phyloP scores from a whole-genome alignment of 2,113 vertebrate genomes.

The Misgurnus anguillicaudatus region DNA sequence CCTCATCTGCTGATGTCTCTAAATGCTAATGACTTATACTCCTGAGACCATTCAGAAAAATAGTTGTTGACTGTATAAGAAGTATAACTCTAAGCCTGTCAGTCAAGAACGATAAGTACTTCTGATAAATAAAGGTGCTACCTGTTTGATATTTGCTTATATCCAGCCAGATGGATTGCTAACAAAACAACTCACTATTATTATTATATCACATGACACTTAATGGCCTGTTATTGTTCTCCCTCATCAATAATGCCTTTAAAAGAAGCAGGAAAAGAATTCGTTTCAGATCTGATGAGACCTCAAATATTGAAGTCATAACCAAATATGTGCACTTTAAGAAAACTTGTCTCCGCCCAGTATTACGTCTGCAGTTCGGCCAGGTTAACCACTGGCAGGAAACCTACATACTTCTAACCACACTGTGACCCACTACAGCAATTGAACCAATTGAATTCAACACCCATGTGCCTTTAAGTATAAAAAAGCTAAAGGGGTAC shows the following conservation, averaged over 20 bases:
- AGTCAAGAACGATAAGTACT: no score
- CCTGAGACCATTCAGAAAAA: background rate
- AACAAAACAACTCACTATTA: constrained; percentile 2
- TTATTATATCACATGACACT: constrained; percentile 6
- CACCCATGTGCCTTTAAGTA: background rate
- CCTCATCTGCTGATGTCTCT: background rate
- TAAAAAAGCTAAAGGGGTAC: background rate
- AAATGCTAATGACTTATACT: background rate
- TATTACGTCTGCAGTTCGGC: background rate
- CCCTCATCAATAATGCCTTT: background rate
- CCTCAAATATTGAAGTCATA: no score
- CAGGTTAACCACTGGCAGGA: constrained; percentile 31
- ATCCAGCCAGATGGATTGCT: background rate
- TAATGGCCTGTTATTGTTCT: background rate
- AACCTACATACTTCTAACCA: constrained; percentile 1
- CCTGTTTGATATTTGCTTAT: constrained; percentile 15
- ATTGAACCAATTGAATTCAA: background rate
- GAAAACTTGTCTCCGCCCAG: background rate
- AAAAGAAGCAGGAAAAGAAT: background rate
- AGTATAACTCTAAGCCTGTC: background rate
- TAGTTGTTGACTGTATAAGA: background rate
- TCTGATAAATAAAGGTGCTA: constrained; percentile 15
- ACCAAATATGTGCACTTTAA: constrained; percentile 3
- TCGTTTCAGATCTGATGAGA: no score
- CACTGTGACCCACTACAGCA: background rate